Conservation (phyloP, 2,888 invertebrate genomes). For the Athalia cordata region DNA sequence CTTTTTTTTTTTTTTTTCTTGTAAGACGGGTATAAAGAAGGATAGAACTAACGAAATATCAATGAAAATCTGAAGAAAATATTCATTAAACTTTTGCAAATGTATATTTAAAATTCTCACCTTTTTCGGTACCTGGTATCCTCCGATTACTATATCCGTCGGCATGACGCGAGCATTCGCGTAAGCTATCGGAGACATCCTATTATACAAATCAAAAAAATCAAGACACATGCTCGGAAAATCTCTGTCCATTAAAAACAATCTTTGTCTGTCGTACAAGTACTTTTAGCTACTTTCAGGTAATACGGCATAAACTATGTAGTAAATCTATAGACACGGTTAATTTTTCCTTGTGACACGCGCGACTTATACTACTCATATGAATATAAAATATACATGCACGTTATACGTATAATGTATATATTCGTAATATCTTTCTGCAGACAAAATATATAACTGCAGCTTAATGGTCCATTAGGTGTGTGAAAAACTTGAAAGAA, state of each 20-base stretch:
- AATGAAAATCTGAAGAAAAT: too few relatives aligned
- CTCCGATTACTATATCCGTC: constrained; percentile 59
- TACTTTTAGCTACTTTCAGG: background rate
- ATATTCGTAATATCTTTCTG: constrained; percentile 8
- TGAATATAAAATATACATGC: too few relatives aligned
- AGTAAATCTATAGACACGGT: constrained; percentile 8
- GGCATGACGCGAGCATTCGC: constrained; percentile 43
- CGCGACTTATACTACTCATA: too few relatives aligned
- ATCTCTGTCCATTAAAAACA: too few relatives aligned
- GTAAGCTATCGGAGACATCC: constrained; percentile 45
- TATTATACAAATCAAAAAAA: constrained; percentile 1
- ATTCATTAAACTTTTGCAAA: too few relatives aligned
- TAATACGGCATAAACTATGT: background rate
- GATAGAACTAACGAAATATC: too few relatives aligned
- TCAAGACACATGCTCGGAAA: too few relatives aligned
- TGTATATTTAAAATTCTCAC: constrained; percentile 40
- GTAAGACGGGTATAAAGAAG: too few relatives aligned
- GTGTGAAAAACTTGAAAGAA: constrained; percentile 8
- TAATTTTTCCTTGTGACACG: too few relatives aligned
- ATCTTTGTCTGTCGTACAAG: too few relatives aligned
- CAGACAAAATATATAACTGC: constrained; percentile 22
- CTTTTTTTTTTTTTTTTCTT: too few relatives aligned
- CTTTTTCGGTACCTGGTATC: constrained; percentile 56
- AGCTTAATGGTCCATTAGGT: constrained; percentile 9
- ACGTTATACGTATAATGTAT: background rate